phyloP scores from a whole-genome alignment of 1,140 invertebrate species.

The Dermatophagoides farinae region DNA sequence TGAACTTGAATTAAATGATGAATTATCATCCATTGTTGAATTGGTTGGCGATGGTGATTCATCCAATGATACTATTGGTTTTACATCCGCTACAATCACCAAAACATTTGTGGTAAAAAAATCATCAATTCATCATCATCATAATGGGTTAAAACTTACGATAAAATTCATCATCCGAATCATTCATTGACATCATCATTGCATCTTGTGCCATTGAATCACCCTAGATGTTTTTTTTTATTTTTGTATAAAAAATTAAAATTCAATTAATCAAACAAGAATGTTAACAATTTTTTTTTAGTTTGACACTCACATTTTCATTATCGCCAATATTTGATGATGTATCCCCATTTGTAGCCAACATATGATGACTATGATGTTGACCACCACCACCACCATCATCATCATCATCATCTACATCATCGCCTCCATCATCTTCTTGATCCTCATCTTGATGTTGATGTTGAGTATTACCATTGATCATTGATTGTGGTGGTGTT shows the following conservation, averaged over 20 bases:
- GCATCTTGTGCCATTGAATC: not conserved
- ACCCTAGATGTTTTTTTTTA: not conserved
- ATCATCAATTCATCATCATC: not conserved
- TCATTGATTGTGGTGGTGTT: no score
- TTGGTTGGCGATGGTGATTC: conserved; percentile 11
- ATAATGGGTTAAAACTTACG: no score
- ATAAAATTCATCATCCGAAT: conserved; percentile 9
- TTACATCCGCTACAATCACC: conserved; percentile 4
- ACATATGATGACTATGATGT: not conserved
- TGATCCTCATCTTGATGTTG: not conserved
- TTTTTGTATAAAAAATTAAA: no score
- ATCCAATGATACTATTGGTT: conserved; percentile 16
- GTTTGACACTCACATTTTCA: no score
- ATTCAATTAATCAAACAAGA: no score
- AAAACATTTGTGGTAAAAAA: not conserved
- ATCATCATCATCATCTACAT: not conserved
- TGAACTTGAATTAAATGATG: not conserved
- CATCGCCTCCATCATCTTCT: not conserved
- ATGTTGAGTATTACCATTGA: no score
- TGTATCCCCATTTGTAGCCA: no score
- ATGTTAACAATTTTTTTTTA: no score
- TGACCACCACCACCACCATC: not conserved
- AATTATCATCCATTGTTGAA: not conserved
- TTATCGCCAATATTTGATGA: no score
- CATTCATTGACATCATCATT: conserved; percentile 3